Evolutionary conservation across 64 coral and sea anemone genomes (phyloP).

Genomic region (Actinia equina): DNA sequence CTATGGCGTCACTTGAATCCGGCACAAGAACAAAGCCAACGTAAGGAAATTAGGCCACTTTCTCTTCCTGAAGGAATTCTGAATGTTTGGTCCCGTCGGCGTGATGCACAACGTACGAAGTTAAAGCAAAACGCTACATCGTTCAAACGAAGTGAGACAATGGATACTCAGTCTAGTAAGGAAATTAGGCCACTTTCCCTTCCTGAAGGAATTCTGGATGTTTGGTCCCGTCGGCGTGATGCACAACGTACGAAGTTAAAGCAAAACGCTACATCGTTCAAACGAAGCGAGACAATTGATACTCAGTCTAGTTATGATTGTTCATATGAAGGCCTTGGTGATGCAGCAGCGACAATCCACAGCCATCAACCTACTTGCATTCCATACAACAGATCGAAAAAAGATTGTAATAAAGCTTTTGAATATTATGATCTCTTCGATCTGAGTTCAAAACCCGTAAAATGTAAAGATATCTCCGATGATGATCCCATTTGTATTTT

Average conservation of each 20-base stretch:
- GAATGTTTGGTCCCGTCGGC: too few species aligned
- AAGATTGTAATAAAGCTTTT: conserved; percentile 51
- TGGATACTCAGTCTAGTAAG: background rate
- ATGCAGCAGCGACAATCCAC: background rate
- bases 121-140: background rate
- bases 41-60: background rate
- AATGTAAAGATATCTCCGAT: conserved; percentile 12
- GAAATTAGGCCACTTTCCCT: too few species aligned
- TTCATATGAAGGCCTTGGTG: background rate
- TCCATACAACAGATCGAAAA: conserved; percentile 27
- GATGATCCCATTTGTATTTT: conserved; percentile 54
- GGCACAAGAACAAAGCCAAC: background rate
- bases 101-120: background rate
- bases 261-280: background rate
- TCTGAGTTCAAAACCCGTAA: conserved; percentile 33
- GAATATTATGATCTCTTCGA: conserved; percentile 57
- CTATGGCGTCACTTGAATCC: background rate
- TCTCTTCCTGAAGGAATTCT: too few species aligned
- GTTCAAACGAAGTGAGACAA: background rate
- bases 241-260: background rate
- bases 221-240: too few species aligned
- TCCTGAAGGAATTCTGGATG: too few species aligned
- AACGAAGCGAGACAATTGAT: background rate
- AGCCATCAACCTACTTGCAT: conserved; percentile 16
- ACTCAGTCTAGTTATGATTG: background rate